Conservation (phyloP, 2,888 invertebrate species). For the Ennomos fuscantarius region DNA sequence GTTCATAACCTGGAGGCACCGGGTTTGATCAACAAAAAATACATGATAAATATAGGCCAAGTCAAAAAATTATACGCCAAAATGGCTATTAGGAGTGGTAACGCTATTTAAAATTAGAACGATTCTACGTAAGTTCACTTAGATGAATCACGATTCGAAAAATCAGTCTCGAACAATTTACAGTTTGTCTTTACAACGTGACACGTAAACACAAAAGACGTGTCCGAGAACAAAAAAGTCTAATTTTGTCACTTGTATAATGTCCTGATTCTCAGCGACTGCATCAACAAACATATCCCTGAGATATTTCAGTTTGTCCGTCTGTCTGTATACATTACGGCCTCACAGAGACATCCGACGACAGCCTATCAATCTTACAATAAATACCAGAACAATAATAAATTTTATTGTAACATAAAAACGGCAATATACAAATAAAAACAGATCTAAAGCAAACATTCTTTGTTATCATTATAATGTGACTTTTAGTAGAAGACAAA, state of each 20-base stretch:
- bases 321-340: constrained; percentile 69
- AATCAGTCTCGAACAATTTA: constrained; percentile 20
- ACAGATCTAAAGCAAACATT: constrained; percentile 44
- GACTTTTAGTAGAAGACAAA: constrained; percentile 74
- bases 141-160: constrained; percentile 24
- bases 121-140: constrained; percentile 9
- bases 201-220: constrained; percentile 43
- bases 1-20: too few species aligned
- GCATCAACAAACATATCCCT: constrained; percentile 73
- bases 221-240: constrained; percentile 58
- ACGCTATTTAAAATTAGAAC: constrained; percentile 7
- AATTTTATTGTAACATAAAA: constrained; percentile 45
- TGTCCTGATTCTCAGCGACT: constrained; percentile 59
- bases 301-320: constrained; percentile 71
- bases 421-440: constrained; percentile 42
- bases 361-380: constrained; percentile 80
- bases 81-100: too few species aligned
- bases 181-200: constrained; percentile 28
- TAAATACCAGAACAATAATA: constrained; percentile 71
- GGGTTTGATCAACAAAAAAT: too few species aligned
- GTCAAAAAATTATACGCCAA: too few species aligned
- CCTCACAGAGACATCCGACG: constrained; percentile 76
- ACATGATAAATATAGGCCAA: too few species aligned
- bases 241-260: constrained; percentile 69
- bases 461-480: constrained; percentile 60